A percentile compares a stretch with the other conserved stretches of the same genome.
Evolutionary conservation across 2,797 vertebrate species (phyloP).

Genomic region (Acanthis flammea): DNA sequence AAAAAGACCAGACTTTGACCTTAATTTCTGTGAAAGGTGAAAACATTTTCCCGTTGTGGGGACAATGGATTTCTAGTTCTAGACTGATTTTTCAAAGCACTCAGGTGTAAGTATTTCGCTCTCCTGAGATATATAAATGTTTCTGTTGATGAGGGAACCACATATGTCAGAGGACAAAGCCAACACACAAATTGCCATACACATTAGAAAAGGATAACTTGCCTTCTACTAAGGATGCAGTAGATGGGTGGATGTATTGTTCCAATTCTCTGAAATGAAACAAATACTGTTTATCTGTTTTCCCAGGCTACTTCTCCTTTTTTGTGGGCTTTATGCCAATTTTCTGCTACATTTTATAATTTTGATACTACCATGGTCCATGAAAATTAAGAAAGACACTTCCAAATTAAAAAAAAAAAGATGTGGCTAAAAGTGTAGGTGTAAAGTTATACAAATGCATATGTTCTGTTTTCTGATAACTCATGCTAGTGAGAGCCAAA

Average conservation of each 20-base stretch:
- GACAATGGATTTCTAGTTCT: conserved; percentile 47
- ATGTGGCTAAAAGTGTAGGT: neutral
- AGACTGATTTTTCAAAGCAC: neutral
- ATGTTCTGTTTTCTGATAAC: neutral
- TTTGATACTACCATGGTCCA: conserved; percentile 44
- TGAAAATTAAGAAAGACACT: conserved; percentile 62
- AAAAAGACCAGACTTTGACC: neutral
- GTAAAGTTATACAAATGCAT: neutral
- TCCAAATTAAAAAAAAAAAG: conserved; percentile 15
- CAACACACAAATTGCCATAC: neutral
- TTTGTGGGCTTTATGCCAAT: conserved; percentile 60
- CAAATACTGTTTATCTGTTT: conserved; percentile 47
- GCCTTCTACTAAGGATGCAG: conserved; percentile 23
- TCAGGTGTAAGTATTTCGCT: neutral
- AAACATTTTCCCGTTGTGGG: neutral
- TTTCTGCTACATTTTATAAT: conserved; percentile 63
- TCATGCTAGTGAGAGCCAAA: neutral
- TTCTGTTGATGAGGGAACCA: neutral
- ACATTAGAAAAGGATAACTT: neutral
- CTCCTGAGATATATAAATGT: neutral
- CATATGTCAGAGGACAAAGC: neutral
- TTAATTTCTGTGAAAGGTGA: conserved; percentile 37
- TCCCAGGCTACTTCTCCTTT: conserved; percentile 55
- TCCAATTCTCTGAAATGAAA: conserved; percentile 21
- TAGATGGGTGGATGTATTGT: neutral